A percentile compares a stretch with the other conserved stretches of the same genome.
Conservation (phyloP, 2,113 vertebrate genomes). For the Bujurquina vittata region DNA sequence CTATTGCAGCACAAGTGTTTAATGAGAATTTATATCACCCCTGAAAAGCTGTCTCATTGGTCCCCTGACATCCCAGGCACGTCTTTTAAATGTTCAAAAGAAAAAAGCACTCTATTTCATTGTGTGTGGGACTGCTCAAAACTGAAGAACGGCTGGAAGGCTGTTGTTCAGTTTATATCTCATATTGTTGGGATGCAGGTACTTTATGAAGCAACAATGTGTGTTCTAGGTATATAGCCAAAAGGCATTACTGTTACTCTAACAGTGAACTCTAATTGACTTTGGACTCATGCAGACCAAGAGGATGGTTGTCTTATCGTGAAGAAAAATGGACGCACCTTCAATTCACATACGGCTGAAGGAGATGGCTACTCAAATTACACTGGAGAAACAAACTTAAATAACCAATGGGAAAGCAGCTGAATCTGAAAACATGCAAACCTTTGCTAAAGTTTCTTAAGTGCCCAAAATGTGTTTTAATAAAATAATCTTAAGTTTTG, state of each 20-base stretch:
- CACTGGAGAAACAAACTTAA: not conserved
- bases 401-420: not conserved
- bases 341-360: not conserved
- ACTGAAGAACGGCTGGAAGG: not conserved
- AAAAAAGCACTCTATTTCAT: not conserved
- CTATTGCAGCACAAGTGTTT: not conserved
- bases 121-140: not conserved
- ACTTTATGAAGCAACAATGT: not conserved
- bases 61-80: not conserved
- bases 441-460: not conserved
- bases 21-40: not conserved
- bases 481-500: not conserved
- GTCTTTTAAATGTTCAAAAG: not conserved
- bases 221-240: not conserved
- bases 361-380: not conserved
- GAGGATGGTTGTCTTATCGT: too few relatives aligned
- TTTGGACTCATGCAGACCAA: accelerated
- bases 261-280: not conserved
- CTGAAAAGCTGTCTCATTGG: not conserved
- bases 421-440: not conserved
- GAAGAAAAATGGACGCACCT: not conserved
- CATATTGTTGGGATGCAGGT: not conserved
- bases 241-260: not conserved
- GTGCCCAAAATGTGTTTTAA: not conserved
- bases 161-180: not conserved